These are phyloP conservation scores for Sitodiplosis mosellana DNA, from an alignment of 1,140 invertebrate genomes.

Conservation along the genomic window DNA sequence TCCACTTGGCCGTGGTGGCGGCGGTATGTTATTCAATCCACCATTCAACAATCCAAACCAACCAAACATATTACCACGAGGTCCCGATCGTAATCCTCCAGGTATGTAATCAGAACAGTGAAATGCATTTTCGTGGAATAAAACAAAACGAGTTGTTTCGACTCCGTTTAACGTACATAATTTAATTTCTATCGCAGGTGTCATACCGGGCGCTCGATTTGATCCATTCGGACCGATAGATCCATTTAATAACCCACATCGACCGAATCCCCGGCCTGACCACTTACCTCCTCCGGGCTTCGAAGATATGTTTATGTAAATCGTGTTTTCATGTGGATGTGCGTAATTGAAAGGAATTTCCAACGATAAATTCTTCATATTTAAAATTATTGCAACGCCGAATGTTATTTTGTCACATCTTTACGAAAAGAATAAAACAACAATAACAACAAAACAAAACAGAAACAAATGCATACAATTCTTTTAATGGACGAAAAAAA, in stretches of 20 bases:
- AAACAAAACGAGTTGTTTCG: not conserved
- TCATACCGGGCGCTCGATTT: constrained; percentile 60
- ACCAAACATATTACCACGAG: constrained; percentile 27
- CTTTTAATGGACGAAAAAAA: too few species aligned
- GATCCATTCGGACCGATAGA: constrained; percentile 61
- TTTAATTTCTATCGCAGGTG: constrained; percentile 12
- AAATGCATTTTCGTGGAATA: constrained; percentile 7
- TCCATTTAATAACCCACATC: constrained; percentile 16
- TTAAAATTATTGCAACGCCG: too few species aligned
- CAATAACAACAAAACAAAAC: too few species aligned
- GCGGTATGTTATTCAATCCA: constrained; percentile 53
- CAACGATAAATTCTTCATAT: too few species aligned
- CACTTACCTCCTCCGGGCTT: constrained; percentile 53
- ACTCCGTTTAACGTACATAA: too few species aligned
- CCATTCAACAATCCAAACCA: constrained; percentile 29
- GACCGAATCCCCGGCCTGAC: constrained; percentile 42
- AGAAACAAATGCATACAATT: too few species aligned
- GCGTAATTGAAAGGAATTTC: too few species aligned
- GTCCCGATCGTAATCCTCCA: constrained; percentile 8
- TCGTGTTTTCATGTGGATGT: not conserved
- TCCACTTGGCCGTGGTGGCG: constrained; percentile 40
- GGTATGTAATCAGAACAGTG: constrained; percentile 3
- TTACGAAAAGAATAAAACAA: too few species aligned
- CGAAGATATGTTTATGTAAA: constrained; percentile 60
- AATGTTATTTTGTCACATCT: too few species aligned